Evolutionary conservation across 2,888 invertebrate species (phyloP).

Genomic region (Brachypterus glaber): DNA sequence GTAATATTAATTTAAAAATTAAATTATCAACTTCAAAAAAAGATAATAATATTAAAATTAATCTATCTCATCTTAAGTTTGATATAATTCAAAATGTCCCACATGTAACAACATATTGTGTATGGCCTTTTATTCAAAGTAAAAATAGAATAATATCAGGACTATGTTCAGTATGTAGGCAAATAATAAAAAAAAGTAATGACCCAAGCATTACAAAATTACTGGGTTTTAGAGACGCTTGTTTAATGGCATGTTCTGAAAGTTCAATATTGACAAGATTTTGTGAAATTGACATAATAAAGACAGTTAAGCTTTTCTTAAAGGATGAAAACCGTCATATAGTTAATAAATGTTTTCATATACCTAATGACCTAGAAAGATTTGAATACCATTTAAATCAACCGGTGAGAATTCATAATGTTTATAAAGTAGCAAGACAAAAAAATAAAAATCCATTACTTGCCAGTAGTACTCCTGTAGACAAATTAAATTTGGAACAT

Average conservation of each 20-base stretch:
- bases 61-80: slow-evolving; percentile 35
- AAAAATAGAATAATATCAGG: slow-evolving; percentile 61
- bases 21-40: slow-evolving; percentile 10
- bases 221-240: slow-evolving; percentile 71
- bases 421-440: slow-evolving; percentile 62
- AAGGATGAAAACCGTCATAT: slow-evolving; percentile 21
- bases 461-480: slow-evolving; percentile 42
- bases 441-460: slow-evolving; percentile 37
- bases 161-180: slow-evolving; percentile 61
- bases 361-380: slow-evolving; percentile 63
- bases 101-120: slow-evolving; percentile 32
- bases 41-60: slow-evolving; percentile 31
- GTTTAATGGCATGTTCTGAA: slow-evolving; percentile 74
- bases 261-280: slow-evolving; percentile 84
- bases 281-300: slow-evolving; percentile 75
- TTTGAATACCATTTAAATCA: slow-evolving; percentile 79
- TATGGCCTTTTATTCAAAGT: slow-evolving; percentile 55
- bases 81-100: slow-evolving; percentile 39
- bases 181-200: slow-evolving; percentile 44
- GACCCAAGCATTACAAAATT: slow-evolving; percentile 40
- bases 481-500: slow-evolving; percentile 52
- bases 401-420: slow-evolving; percentile 77
- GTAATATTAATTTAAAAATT: slow-evolving; percentile 19
- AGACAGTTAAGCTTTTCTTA: slow-evolving; percentile 46
- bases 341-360: slow-evolving; percentile 24